A percentile compares a stretch with the other conserved stretches of the same genome.
These are phyloP conservation scores for Manis pentadactyla DNA, from an alignment of 2,797 vertebrate species.

Conservation along the genomic window DNA sequence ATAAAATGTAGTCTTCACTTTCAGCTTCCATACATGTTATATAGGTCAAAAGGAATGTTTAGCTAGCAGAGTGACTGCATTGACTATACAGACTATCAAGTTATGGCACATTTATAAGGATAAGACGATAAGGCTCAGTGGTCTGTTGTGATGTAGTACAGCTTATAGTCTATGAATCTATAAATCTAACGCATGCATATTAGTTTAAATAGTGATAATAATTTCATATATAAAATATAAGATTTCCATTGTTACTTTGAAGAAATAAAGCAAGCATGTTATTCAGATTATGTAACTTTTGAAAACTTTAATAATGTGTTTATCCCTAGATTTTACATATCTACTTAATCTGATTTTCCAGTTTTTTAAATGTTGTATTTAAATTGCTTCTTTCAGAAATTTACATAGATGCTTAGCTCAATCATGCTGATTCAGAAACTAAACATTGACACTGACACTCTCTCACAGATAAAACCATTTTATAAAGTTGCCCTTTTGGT, in stretches of 20 bases:
- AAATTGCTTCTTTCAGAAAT: slow-evolving; percentile 6
- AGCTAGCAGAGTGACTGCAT: neutral
- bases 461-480: neutral
- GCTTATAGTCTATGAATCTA: neutral
- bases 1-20: neutral
- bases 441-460: neutral
- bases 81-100: neutral
- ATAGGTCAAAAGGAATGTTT: neutral
- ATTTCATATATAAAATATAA: neutral
- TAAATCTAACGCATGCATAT: neutral
- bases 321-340: neutral
- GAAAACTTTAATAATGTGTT: neutral
- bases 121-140: neutral
- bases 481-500: neutral
- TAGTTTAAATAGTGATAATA: neutral
- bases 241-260: neutral
- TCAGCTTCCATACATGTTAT: neutral
- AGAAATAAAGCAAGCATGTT: neutral
- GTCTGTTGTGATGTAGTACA: neutral
- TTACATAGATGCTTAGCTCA: neutral
- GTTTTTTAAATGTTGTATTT: neutral
- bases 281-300: neutral
- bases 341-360: neutral
- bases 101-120: neutral
- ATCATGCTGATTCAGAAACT: neutral